Conservation (phyloP, 2,113 vertebrate genomes). For the Ochotona curzoniae region DNA sequence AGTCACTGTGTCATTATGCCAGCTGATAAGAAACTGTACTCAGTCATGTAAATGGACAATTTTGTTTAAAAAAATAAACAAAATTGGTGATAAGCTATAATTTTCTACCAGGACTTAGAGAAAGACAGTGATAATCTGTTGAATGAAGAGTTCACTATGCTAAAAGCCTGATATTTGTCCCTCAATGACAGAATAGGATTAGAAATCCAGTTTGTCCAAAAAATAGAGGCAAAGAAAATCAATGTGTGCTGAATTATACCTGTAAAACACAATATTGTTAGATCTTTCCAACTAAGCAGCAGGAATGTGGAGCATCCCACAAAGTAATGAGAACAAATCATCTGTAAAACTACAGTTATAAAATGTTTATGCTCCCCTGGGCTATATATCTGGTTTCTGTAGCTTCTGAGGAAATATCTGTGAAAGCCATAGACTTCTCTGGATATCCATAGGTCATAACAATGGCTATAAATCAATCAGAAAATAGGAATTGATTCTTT, state of each 20-base stretch:
- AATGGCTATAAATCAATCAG: neutral
- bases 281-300: neutral
- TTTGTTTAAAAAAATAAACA: slow-evolving; percentile 13
- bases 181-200: neutral
- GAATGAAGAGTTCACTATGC: neutral
- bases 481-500: neutral
- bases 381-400: neutral
- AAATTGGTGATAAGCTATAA: neutral
- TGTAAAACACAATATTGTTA: slow-evolving; percentile 28
- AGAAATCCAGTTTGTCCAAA: slow-evolving; percentile 3
- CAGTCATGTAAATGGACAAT: slow-evolving; percentile 6
- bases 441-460: neutral
- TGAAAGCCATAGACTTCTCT: neutral
- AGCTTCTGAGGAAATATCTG: neutral
- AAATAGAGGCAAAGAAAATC: neutral
- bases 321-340: neutral
- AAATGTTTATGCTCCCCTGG: neutral
- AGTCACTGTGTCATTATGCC: neutral
- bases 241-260: neutral
- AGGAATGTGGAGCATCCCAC: slow-evolving; percentile 1
- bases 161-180: neutral
- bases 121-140: neutral
- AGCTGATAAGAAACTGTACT: neutral
- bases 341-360: neutral
- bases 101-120: neutral